Conservation (phyloP, 1,140 invertebrate genomes). For the Heliconius nattereri region DNA sequence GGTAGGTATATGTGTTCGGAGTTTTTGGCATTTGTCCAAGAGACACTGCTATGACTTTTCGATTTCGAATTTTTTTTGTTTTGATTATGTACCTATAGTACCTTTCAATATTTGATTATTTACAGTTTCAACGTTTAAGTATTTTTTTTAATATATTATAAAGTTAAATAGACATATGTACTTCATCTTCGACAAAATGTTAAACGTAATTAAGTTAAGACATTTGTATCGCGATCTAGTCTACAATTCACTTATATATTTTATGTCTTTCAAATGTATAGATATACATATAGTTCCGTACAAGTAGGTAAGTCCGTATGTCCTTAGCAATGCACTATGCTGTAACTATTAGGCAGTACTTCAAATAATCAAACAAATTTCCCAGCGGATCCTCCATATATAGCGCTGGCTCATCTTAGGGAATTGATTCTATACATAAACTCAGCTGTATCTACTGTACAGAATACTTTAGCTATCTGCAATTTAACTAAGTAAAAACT, state of each 20-base stretch:
- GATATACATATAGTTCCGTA: neutral
- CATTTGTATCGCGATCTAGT: too few species aligned
- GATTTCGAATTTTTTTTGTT: neutral
- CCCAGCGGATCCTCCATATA: neutral
- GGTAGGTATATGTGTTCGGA: conserved; percentile 26
- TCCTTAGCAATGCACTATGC: neutral
- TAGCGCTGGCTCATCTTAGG: neutral
- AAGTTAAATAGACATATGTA: too few species aligned
- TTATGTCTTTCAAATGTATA: too few species aligned
- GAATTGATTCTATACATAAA: conserved; percentile 10
- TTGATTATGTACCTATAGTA: neutral
- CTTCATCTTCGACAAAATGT: too few species aligned
- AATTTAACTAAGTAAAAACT: neutral
- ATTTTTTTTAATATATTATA: too few species aligned
- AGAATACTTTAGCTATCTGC: neutral
- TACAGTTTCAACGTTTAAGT: neutral
- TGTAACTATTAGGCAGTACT: conserved; percentile 5
- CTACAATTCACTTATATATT: too few species aligned
- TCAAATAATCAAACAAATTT: conserved; percentile 7
- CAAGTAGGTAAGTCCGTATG: neutral
- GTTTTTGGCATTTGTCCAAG: conserved; percentile 40
- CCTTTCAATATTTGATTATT: neutral
- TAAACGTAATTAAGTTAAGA: too few species aligned
- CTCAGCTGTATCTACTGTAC: neutral
- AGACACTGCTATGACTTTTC: conserved; percentile 13